A percentile compares a stretch with the other conserved stretches of the same genome.
Conservation (phyloP, 2,113 vertebrate species). For the Pterocles orientalis region DNA sequence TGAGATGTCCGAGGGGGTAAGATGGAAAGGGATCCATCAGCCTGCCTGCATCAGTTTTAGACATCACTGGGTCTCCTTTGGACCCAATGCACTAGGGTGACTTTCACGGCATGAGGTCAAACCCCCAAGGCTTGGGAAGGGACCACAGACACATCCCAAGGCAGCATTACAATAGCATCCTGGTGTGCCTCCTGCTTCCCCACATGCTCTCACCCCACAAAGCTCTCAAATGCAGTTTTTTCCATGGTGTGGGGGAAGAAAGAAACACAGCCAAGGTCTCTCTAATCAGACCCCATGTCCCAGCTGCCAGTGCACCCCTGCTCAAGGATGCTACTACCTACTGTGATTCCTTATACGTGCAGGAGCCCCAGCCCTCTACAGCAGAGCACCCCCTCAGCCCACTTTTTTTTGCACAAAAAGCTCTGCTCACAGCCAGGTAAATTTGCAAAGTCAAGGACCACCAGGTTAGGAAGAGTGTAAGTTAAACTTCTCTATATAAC, state of each 20-base stretch:
- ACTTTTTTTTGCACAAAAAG: not conserved
- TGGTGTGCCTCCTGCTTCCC: not conserved
- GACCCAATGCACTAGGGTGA: accelerated
- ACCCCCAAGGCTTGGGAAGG: not conserved
- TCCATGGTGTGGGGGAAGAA: not conserved
- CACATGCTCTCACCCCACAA: accelerated
- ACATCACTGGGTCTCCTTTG: not conserved
- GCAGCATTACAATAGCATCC: not conserved
- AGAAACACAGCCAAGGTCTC: not conserved
- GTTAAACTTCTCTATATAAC: not conserved
- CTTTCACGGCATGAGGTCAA: not conserved
- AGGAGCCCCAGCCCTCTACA: not conserved
- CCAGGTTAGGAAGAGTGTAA: not conserved
- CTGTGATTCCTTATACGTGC: not conserved
- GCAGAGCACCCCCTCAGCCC: not conserved
- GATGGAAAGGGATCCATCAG: not conserved
- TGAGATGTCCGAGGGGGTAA: not conserved
- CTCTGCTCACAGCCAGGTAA: not conserved
- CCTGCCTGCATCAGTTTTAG: not conserved
- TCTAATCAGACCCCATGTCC: not conserved
- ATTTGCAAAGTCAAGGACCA: not conserved
- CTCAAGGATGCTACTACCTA: not conserved
- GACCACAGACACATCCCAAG: not conserved
- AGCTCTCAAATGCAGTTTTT: not conserved
- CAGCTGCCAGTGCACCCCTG: accelerated